A percentile compares a stretch with the other conserved stretches of the same genome.
Evolutionary conservation across 2,113 vertebrate species (phyloP).

Genomic region (Hipposideros armiger): DNA sequence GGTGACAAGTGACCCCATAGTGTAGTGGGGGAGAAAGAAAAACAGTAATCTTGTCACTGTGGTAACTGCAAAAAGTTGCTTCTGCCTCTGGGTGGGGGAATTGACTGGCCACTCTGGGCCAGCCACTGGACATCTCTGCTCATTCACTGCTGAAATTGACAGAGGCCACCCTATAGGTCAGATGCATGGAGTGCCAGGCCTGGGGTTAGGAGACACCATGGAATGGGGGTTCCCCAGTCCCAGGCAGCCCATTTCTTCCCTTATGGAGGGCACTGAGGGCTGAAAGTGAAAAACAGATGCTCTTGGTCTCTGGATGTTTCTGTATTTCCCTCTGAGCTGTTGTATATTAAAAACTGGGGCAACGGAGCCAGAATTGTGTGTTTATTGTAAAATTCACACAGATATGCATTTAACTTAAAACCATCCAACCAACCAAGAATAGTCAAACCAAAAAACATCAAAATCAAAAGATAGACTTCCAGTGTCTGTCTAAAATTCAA

Average conservation of each 20-base stretch:
- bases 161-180: not conserved
- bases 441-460: not conserved
- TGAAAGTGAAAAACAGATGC: not conserved
- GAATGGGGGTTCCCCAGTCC: not conserved
- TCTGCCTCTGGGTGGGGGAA: not conserved
- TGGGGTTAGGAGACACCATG: not conserved
- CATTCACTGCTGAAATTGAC: not conserved
- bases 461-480: not conserved
- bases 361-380: not conserved
- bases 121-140: not conserved
- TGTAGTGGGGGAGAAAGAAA: not conserved
- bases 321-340: not conserved
- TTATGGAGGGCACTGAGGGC: not conserved
- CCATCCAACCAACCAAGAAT: not conserved
- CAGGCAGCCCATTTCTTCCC: too few species aligned
- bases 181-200: not conserved
- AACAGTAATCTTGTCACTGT: not conserved
- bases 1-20: not conserved
- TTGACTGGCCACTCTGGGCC: not conserved
- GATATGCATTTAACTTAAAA: not conserved
- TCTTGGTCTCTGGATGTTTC: not conserved
- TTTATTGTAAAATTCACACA: not conserved
- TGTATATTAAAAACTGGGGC: not conserved
- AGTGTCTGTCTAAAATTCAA: not conserved
- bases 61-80: not conserved